Base-by-base conservation (phyloP, 23 tunicate species). In the Styela plicata region DNA sequence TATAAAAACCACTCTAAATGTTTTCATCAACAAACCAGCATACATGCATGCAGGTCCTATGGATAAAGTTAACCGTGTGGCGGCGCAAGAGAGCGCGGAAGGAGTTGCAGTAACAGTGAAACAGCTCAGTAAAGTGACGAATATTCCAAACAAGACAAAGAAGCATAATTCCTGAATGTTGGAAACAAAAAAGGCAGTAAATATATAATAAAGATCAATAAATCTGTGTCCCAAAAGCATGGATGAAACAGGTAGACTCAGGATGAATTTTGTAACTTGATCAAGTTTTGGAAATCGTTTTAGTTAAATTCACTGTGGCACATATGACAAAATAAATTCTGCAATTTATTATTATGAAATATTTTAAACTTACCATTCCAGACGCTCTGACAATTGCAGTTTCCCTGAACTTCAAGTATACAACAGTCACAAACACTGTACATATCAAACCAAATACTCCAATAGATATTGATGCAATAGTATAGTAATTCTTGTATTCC, bases 161-260 rank as follows among this genome's bases (percentile, higher is more conserved):
- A 74, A 74, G 70, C 96, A 90, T 2, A 84, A 74, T 53, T 90
- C 96, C 96, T 90, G 70, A 0, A 80, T n/a, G n/a, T n/a, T n/a
- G n/a, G n/a, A n/a, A n/a, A n/a, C n/a, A n/a, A n/a, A n/a, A n/a
- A n/a, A n/a, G n/a, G n/a, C n/a, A n/a, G n/a, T n/a, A n/a, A n/a
- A n/a, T n/a, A n/a, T n/a, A n/a, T n/a, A n/a, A n/a, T n/a, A n/a
- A n/a, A n/a, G n/a, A n/a, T n/a, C n/a, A n/a, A 61, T 21, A 61
- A 19, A 19, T 61, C 21, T 61, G 19, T 21, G 64, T 19, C 19
- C 19, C 21, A 18, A 57, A 20, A 57, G 20, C 18, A 57, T 57
- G 20, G 64, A 18, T 18, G 19, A 57, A 20, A 57, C 64, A 57
- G 64, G 20, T 57, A 57, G 64, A 57, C 20, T 57, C 64, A 57